phyloP scores from a whole-genome alignment of 1,140 invertebrate genomes.

The Drosophila asahinai region DNA sequence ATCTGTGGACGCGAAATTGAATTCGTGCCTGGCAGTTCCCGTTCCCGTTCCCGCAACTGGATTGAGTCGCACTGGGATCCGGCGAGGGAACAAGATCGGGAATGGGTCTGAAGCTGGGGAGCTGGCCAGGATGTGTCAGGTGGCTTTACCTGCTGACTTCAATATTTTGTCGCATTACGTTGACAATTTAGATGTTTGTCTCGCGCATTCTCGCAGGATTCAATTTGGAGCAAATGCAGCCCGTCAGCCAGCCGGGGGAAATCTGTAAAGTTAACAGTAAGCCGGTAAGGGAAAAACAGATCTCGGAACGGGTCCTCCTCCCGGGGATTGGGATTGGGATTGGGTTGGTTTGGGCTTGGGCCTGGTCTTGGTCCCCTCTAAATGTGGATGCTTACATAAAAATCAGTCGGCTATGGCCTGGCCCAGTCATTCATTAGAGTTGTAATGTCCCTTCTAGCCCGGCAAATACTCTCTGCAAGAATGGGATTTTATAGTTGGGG shows the following conservation, averaged over 20 bases:
- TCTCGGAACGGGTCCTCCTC: neutral
- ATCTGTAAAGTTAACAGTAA: conserved; percentile 63
- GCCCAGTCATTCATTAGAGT: conserved; percentile 63
- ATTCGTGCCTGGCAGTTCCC: conserved; percentile 77
- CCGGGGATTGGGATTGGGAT: neutral
- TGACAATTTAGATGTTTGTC: conserved; percentile 84
- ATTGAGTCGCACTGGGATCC: conserved; percentile 64
- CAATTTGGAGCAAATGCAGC: conserved; percentile 71
- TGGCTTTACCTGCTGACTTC: conserved; percentile 74
- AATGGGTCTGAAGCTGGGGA: conserved; percentile 9
- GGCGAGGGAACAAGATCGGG: conserved; percentile 12
- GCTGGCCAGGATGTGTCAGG: conserved; percentile 35
- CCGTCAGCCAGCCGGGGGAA: conserved; percentile 51
- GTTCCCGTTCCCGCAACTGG: conserved; percentile 40
- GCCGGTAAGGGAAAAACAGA: conserved; percentile 28
- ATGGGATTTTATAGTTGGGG: conserved; percentile 17
- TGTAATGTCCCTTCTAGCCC: conserved; percentile 52
- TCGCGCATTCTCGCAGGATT: conserved; percentile 77
- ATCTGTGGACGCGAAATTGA: conserved; percentile 84
- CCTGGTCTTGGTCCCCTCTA: neutral
- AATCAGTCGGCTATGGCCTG: conserved; percentile 41
- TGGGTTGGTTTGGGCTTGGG: neutral
- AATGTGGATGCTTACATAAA: conserved; percentile 42
- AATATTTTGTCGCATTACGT: conserved; percentile 83
- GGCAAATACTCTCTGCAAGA: conserved; percentile 14